A percentile compares a stretch with the other conserved stretches of the same genome.
Conservation (phyloP, 1,140 invertebrate species). For the Spodoptera frugiperda region DNA sequence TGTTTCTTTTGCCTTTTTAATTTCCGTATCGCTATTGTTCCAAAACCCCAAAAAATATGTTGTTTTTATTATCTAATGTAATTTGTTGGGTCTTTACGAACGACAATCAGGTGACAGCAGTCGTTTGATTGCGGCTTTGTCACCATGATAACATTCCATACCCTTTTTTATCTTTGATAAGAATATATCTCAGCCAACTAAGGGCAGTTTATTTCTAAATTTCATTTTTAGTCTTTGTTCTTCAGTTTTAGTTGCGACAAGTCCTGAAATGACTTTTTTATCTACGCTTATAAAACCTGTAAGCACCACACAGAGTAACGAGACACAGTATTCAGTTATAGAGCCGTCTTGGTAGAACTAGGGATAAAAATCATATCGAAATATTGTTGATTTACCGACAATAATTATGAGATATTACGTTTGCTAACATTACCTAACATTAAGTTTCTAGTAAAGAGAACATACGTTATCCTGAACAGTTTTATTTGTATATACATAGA, state of each 20-base stretch:
- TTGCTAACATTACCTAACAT: too few species aligned
- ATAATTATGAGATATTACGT: too few species aligned
- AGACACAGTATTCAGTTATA: too few species aligned
- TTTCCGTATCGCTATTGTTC: conserved; percentile 76
- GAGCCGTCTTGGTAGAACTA: too few species aligned
- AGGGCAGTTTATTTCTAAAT: neutral
- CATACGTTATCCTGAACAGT: too few species aligned
- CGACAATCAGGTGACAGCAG: neutral
- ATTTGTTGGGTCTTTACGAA: conserved; percentile 37
- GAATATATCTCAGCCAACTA: neutral
- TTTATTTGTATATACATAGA: too few species aligned
- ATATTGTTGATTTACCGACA: too few species aligned
- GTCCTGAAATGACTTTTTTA: too few species aligned
- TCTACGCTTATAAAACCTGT: too few species aligned
- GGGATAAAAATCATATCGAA: too few species aligned
- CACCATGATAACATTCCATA: neutral
- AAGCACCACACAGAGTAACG: too few species aligned
- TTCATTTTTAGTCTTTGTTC: neutral
- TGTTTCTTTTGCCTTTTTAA: conserved; percentile 78
- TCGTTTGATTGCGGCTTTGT: conserved; percentile 2
- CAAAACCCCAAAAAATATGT: conserved; percentile 66
- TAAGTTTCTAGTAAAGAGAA: too few species aligned
- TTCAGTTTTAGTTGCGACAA: neutral
- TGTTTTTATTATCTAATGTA: conserved; percentile 61
- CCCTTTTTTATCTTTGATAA: neutral